phyloP scores from a whole-genome alignment of 2,888 invertebrate genomes.

The Pristionchus maxplancki region DNA sequence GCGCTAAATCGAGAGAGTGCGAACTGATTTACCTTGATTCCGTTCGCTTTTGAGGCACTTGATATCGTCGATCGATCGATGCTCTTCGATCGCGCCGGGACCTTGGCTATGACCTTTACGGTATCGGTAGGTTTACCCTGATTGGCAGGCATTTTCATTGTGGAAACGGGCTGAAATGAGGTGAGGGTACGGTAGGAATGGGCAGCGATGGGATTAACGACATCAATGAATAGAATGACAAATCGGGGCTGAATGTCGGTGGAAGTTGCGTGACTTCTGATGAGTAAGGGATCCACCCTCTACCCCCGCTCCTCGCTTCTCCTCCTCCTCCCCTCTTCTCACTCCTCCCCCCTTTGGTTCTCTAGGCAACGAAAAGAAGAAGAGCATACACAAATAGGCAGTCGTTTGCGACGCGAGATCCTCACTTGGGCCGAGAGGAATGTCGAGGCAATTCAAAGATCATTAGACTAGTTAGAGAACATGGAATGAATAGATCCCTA shows the following conservation, averaged over 20 bases:
- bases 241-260: not conserved
- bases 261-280: not conserved
- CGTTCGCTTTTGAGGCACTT: not conserved
- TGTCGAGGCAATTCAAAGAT: too few relatives aligned
- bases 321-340: not conserved
- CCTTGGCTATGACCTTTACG: too few relatives aligned
- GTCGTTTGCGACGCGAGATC: not conserved
- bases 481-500: too few relatives aligned
- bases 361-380: not conserved
- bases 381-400: not conserved
- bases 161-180: not conserved
- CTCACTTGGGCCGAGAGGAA: not conserved
- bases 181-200: not conserved
- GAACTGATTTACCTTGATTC: too few relatives aligned
- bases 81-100: not conserved
- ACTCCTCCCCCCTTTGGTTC: not conserved
- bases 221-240: not conserved
- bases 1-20: too few relatives aligned
- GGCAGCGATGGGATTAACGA: not conserved
- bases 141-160: not conserved
- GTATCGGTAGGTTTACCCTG: not conserved
- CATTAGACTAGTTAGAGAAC: too few relatives aligned
- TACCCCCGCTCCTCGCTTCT: not conserved
- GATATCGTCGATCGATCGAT: not conserved
- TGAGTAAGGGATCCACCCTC: conserved; percentile 30